These are phyloP conservation scores for Phocides pigmalion DNA, from an alignment of 1,140 invertebrate species.

Conservation along the genomic window DNA sequence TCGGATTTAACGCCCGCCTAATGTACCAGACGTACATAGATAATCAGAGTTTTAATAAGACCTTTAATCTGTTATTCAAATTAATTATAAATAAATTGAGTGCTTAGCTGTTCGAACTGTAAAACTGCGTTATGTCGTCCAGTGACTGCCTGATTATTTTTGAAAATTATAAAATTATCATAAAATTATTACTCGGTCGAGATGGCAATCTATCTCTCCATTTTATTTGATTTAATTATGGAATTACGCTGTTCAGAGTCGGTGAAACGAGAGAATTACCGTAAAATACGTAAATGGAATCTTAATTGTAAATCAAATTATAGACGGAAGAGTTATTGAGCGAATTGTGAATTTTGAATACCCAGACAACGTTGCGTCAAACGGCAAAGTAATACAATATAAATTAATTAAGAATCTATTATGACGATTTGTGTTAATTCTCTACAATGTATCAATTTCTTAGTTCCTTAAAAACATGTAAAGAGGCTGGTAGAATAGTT, in stretches of 20 bases:
- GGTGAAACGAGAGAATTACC: slow-evolving; percentile 54
- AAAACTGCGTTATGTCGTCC: too few relatives aligned
- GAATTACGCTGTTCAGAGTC: slow-evolving; percentile 53
- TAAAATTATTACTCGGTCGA: slow-evolving; percentile 4
- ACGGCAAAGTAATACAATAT: neutral
- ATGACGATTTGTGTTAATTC: neutral
- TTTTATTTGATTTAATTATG: slow-evolving; percentile 63
- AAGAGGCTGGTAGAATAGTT: too few relatives aligned
- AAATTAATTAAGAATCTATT: neutral
- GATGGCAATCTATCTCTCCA: slow-evolving; percentile 44
- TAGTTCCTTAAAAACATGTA: too few relatives aligned
- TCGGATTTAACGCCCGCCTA: slow-evolving; percentile 7
- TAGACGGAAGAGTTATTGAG: slow-evolving; percentile 43
- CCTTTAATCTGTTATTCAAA: too few relatives aligned
- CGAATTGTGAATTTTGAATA: slow-evolving; percentile 27
- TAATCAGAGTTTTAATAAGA: too few relatives aligned
- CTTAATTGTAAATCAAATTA: slow-evolving; percentile 62
- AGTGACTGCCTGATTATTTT: too few relatives aligned
- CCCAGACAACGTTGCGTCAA: neutral
- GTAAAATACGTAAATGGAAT: slow-evolving; percentile 59
- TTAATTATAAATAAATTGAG: too few relatives aligned
- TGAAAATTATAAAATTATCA: neutral
- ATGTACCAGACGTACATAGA: neutral
- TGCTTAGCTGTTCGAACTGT: too few relatives aligned
- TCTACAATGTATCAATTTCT: too few relatives aligned